Evolutionary conservation across 2,797 vertebrate genomes (phyloP), one percentile per base, ranked within the genome.

Genomic region (Hydrolagus colliei): DNA sequence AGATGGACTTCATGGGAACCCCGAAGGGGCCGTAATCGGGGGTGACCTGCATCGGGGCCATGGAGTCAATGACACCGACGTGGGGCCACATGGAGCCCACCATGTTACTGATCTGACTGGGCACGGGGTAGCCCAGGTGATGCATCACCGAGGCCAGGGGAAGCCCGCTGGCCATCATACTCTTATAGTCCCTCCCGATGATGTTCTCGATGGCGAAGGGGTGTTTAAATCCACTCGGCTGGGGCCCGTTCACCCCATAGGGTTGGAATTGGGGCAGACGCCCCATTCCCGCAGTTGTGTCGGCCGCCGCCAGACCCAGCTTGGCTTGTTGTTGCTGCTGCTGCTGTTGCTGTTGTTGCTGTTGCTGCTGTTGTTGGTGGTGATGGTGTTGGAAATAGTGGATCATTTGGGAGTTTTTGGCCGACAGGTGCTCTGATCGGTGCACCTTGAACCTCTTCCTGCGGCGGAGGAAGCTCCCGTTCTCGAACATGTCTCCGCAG

Each of bases 181-280:
- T 96, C 89, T 98, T 98, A 89, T 97, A 98, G 93, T 98, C 97
- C 90, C 97, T 92, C 86, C 97, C 95, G 88, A 99, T 99, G 75
- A 99, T 95, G 89, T 98, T 99, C 93, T 99, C 97, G 35, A 99
- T 99, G 86, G 97, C 97, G 87, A 98, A 99, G 0, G 97, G 97
- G 87, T 98, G 97, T 87, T 98, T 98, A 88, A 98, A 99, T 86
- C 96, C 95, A 0, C 95, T 94, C 7, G 96, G 92, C 88, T 97
- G 89, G 35, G 94, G 73, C 93, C 95, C 88, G 61, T 93, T 35
- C 59, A 96, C 91, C 65, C 95, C 93, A 86, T 97, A 98, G 86
- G 96, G 93, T 72, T 97, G 96, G 87, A 98, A 96, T 85, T 94
- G 96, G 0, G 96, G 95, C 79, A 97, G 91, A 10, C 96, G 94